Evolutionary conservation across 2,888 invertebrate genomes (phyloP).

Genomic region (Acrobasis suavella): DNA sequence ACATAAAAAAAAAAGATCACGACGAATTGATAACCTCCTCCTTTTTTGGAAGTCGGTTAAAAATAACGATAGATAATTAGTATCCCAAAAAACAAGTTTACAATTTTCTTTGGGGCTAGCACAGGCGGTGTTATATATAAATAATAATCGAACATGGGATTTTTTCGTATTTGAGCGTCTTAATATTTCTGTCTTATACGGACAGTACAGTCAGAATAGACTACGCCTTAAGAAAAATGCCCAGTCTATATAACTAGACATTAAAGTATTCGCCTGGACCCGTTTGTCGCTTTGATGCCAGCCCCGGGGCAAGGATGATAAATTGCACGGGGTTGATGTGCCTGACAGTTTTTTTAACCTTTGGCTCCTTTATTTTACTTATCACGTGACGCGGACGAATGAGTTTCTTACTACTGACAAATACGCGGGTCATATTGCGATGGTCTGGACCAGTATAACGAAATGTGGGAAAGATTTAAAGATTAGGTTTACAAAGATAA

Average conservation of each 20-base stretch:
- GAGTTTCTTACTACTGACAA: slow-evolving; percentile 60
- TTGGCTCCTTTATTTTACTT: slow-evolving; percentile 63
- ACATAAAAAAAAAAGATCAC: too few species aligned
- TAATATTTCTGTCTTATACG: too few species aligned
- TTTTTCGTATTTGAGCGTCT: too few species aligned
- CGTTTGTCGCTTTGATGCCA: slow-evolving; percentile 63
- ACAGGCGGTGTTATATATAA: too few species aligned
- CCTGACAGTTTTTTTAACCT: slow-evolving; percentile 64
- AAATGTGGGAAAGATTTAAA: slow-evolving; percentile 1
- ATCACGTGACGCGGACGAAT: slow-evolving; percentile 60
- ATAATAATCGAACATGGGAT: too few species aligned
- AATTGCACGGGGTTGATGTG: slow-evolving; percentile 65
- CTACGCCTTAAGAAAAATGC: slow-evolving; percentile 35
- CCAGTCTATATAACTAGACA: slow-evolving; percentile 63
- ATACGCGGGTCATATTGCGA: slow-evolving; percentile 41
- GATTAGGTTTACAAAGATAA: not conserved
- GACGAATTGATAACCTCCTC: too few species aligned
- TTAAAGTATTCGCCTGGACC: slow-evolving; percentile 60
- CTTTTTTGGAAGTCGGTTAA: too few species aligned
- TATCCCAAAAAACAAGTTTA: too few species aligned
- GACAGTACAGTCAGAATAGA: too few species aligned
- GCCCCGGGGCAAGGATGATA: slow-evolving; percentile 62
- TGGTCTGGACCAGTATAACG: not conserved
- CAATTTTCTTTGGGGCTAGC: too few species aligned
- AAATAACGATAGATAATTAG: too few species aligned